Evolutionary conservation across 2,888 invertebrate genomes (phyloP).

Genomic region (Dryobota labecula): DNA sequence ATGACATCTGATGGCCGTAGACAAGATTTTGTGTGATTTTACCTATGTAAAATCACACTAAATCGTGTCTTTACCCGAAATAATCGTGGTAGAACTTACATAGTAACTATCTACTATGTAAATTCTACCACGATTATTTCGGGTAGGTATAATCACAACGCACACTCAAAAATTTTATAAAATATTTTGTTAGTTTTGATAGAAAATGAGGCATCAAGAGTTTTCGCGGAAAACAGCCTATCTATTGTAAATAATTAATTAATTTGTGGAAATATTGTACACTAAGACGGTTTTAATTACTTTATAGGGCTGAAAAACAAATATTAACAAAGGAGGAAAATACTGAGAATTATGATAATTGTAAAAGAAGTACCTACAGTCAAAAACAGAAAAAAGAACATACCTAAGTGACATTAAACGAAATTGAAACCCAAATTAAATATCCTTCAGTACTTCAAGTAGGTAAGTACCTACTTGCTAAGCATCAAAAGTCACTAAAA

Average conservation of each 20-base stretch:
- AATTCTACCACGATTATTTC: neutral
- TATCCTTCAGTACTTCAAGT: neutral
- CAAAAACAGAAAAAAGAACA: neutral
- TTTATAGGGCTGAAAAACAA: neutral
- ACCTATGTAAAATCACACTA: too few relatives aligned
- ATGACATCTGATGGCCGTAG: constrained; percentile 14
- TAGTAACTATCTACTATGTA: neutral
- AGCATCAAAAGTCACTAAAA: neutral
- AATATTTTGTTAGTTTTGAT: neutral
- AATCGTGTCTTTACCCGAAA: too few relatives aligned
- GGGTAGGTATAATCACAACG: neutral
- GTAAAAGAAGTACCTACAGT: neutral
- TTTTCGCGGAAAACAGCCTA: neutral
- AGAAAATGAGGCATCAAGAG: neutral
- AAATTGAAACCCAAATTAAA: neutral
- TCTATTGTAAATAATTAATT: neutral
- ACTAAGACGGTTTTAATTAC: neutral
- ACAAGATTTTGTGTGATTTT: neutral
- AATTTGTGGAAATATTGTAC: neutral
- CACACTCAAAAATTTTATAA: neutral
- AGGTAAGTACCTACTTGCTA: neutral
- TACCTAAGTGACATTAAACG: neutral
- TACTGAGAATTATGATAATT: too few relatives aligned
- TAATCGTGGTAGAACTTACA: neutral
- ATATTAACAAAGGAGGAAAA: neutral